These are phyloP conservation scores for Sitophilus oryzae DNA, from an alignment of 1,140 invertebrate species.

Conservation along the genomic window DNA sequence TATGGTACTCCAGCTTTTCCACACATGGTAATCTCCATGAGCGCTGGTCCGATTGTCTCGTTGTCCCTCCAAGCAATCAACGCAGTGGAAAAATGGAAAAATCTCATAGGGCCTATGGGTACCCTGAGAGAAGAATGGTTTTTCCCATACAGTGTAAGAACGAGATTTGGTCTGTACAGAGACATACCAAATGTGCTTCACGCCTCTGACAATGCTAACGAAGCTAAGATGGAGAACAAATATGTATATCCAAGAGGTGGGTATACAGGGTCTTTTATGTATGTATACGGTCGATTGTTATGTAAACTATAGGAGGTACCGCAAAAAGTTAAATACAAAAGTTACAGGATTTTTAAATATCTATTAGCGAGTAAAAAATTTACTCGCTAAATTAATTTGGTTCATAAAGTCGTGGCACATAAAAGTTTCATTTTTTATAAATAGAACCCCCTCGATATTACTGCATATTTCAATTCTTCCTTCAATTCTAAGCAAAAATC, in stretches of 20 bases:
- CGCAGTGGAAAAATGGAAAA: slow-evolving; percentile 65
- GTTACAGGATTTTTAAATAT: too few relatives aligned
- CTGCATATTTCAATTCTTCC: too few relatives aligned
- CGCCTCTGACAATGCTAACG: slow-evolving; percentile 65
- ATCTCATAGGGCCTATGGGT: slow-evolving; percentile 60
- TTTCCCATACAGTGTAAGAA: slow-evolving; percentile 66
- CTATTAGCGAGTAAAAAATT: too few relatives aligned
- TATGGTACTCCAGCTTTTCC: slow-evolving; percentile 66
- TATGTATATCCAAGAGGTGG: slow-evolving; percentile 86
- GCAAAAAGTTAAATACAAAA: too few relatives aligned
- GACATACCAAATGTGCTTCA: slow-evolving; percentile 68
- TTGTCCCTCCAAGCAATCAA: slow-evolving; percentile 60
- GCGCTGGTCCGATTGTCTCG: slow-evolving; percentile 64
- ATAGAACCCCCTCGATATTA: too few relatives aligned
- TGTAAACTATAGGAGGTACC: too few relatives aligned
- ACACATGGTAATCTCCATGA: slow-evolving; percentile 68
- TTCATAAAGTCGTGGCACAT: too few relatives aligned
- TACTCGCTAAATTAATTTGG: too few relatives aligned
- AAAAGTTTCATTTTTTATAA: too few relatives aligned
- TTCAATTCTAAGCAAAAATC: too few relatives aligned
- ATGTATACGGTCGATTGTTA: too few relatives aligned
- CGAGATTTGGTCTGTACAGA: slow-evolving; percentile 55
- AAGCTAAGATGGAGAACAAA: slow-evolving; percentile 76
- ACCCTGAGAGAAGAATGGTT: slow-evolving; percentile 59
- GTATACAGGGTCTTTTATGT: too few relatives aligned